A percentile compares a stretch with the other conserved stretches of the same genome.
Evolutionary conservation across 2,113 vertebrate genomes (phyloP).

Genomic region (Rafetus swinhoei): DNA sequence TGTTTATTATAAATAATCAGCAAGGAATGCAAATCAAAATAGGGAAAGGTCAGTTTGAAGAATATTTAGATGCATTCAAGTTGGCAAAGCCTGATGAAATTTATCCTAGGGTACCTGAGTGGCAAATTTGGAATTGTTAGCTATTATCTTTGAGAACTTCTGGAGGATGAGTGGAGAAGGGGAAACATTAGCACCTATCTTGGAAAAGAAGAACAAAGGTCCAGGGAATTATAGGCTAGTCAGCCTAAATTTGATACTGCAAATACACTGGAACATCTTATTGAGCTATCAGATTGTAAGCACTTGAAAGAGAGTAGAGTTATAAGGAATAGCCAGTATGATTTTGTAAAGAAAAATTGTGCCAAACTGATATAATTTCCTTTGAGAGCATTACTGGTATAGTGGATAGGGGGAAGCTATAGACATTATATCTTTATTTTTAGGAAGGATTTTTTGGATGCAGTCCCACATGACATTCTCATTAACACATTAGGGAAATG

Average conservation of each 20-base stretch:
- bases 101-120: not conserved
- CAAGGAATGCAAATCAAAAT: not conserved
- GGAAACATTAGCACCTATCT: not conserved
- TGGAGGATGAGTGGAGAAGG: not conserved
- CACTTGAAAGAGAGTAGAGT: not conserved
- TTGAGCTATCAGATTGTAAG: not conserved
- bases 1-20: not conserved
- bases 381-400: not conserved
- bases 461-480: not conserved
- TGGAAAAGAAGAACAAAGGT: not conserved
- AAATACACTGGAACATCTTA: not conserved
- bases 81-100: not conserved
- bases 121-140: not conserved
- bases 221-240: not conserved
- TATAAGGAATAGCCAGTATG: not conserved
- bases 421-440: not conserved
- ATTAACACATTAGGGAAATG: not conserved
- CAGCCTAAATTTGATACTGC: not conserved
- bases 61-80: not conserved
- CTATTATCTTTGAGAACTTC: not conserved
- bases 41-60: not conserved
- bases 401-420: not conserved
- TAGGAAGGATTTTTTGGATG: not conserved
- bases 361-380: not conserved
- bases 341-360: not conserved